Conservation (phyloP, 1,140 invertebrate species). For the Wasmannia auropunctata region DNA sequence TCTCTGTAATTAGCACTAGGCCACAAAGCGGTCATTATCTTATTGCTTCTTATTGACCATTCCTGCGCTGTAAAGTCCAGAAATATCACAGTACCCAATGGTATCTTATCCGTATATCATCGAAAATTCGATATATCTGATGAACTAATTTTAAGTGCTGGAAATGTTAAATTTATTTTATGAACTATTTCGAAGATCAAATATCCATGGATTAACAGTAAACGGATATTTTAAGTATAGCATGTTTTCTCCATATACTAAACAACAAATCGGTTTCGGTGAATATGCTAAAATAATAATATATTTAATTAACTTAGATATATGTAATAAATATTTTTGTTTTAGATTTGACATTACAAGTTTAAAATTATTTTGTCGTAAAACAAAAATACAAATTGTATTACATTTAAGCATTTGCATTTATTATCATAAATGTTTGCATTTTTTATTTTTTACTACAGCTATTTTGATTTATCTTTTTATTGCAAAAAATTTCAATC, state of each 20-base stretch:
- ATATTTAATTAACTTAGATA: neutral
- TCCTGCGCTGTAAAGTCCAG: neutral
- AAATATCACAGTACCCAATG: neutral
- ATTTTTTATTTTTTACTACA: neutral
- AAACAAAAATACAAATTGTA: neutral
- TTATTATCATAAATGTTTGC: neutral
- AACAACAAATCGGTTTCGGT: neutral
- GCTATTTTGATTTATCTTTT: neutral
- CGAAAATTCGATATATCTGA: neutral
- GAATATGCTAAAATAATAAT: neutral
- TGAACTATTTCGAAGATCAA: neutral
- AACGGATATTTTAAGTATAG: neutral
- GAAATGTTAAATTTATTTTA: neutral
- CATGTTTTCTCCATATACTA: neutral
- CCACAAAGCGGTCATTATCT: neutral
- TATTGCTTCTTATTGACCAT: neutral
- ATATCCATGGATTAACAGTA: neutral
- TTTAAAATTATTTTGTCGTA: too few species aligned
- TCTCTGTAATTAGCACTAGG: neutral
- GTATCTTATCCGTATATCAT: neutral
- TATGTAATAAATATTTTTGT: too few species aligned
- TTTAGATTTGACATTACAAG: too few species aligned
- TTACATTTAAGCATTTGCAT: neutral
- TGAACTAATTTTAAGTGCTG: neutral
- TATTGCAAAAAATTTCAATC: too few species aligned